Evolutionary conservation across 2,113 vertebrate species (phyloP).

Genomic region (Conger conger): DNA sequence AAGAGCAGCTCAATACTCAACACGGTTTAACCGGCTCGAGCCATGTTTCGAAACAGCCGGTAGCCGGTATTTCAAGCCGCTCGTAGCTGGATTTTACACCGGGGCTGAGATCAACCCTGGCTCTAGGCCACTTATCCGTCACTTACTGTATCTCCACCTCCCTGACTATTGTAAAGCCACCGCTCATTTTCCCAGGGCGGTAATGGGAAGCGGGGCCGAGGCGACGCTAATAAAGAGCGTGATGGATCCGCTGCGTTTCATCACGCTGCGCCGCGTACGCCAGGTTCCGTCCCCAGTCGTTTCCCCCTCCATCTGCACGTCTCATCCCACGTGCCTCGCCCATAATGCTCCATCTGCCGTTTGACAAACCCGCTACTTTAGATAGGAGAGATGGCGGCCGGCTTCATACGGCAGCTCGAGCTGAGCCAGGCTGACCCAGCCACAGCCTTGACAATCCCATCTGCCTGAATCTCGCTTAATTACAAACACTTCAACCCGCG

Average conservation of each 20-base stretch:
- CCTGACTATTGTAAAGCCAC: no score
- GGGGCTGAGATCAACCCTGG: no score
- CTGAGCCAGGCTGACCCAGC: conserved; percentile 21
- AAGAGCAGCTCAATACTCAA: no score
- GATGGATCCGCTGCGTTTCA: background rate
- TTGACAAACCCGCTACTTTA: conserved; percentile 34
- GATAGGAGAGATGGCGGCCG: conserved; percentile 16
- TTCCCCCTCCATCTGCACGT: conserved; percentile 40
- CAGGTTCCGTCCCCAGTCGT: background rate
- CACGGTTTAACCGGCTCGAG: no score
- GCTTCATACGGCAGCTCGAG: background rate
- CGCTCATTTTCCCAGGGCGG: no score
- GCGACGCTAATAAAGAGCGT: background rate
- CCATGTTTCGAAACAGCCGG: no score
- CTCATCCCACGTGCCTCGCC: conserved; percentile 47
- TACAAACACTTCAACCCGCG: background rate
- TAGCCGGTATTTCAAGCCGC: no score
- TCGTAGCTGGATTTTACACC: no score
- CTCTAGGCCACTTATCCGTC: no score
- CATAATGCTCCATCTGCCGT: conserved; percentile 52
- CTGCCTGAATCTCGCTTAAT: background rate
- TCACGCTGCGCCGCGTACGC: background rate
- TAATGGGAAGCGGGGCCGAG: background rate
- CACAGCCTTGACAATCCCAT: conserved; percentile 4
- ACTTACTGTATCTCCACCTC: no score